Conservation (phyloP, 2,888 invertebrate genomes). For the Troilus luridus region DNA sequence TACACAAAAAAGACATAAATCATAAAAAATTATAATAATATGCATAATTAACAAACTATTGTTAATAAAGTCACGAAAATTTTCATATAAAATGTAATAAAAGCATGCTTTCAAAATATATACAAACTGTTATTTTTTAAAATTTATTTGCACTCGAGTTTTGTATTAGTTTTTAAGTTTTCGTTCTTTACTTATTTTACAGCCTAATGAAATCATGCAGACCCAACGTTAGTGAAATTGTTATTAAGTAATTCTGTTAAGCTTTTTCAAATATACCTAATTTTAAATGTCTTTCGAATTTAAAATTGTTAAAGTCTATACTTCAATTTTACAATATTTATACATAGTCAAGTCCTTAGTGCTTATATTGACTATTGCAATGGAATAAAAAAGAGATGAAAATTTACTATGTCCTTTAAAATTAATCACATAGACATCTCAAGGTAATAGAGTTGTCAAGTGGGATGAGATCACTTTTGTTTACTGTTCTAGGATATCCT, state of each 20-base stretch:
- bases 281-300: too few relatives aligned
- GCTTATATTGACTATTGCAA: background rate
- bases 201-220: too few relatives aligned
- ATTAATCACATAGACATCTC: background rate
- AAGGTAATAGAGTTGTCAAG: background rate
- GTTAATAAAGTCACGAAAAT: too few relatives aligned
- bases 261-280: too few relatives aligned
- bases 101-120: background rate
- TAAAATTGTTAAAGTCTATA: background rate
- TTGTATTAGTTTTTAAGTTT: too few relatives aligned
- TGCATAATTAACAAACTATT: too few relatives aligned
- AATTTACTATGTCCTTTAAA: background rate
- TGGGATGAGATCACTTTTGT: conserved; percentile 38
- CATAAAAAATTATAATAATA: too few relatives aligned
- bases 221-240: too few relatives aligned
- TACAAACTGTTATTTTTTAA: background rate
- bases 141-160: too few relatives aligned
- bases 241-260: too few relatives aligned
- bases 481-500: conserved; percentile 51
- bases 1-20: too few relatives aligned
- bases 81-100: background rate
- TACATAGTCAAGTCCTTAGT: background rate
- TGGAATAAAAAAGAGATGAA: background rate
- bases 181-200: too few relatives aligned
- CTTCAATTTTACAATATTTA: background rate